phyloP scores from a whole-genome alignment of 2,113 vertebrate genomes.

The Chlorodrepanis virens region DNA sequence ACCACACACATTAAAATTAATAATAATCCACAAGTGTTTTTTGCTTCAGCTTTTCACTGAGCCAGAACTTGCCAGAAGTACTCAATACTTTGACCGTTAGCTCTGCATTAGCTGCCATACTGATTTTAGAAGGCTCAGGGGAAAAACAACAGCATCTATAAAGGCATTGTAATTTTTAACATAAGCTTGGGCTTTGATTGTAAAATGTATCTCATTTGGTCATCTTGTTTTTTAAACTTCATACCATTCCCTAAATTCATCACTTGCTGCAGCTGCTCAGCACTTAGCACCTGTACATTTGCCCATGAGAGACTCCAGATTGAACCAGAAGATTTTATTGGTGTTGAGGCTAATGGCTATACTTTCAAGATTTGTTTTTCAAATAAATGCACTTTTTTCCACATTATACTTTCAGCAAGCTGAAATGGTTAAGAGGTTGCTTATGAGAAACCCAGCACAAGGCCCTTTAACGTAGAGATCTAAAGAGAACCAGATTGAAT shows the following conservation, averaged over 20 bases:
- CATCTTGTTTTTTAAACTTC: conserved; percentile 68
- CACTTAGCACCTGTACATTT: conserved; percentile 71
- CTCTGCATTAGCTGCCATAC: conserved; percentile 50
- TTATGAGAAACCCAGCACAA: conserved; percentile 64
- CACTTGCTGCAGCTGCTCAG: conserved; percentile 68
- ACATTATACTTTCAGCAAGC: conserved; percentile 63
- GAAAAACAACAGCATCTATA: conserved; percentile 67
- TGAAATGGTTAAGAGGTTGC: conserved; percentile 42
- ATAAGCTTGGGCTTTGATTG: conserved; percentile 65
- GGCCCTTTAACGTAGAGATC: conserved; percentile 23
- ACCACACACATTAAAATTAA: not conserved
- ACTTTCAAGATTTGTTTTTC: conserved; percentile 77
- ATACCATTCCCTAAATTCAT: conserved; percentile 68
- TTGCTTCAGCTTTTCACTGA: not conserved
- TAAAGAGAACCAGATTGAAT: conserved; percentile 69
- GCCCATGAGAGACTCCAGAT: conserved; percentile 58
- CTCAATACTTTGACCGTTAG: not conserved
- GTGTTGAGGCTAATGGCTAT: conserved; percentile 61
- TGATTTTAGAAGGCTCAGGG: conserved; percentile 71
- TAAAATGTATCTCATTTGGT: conserved; percentile 73
- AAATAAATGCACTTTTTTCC: conserved; percentile 64
- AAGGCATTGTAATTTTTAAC: conserved; percentile 73
- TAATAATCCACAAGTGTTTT: not conserved
- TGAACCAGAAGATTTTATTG: conserved; percentile 67
- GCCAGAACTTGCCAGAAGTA: conserved; percentile 11